Percentiles rank a stretch among this genome's conserved stretches.
Conservation (phyloP, 2,888 invertebrate species). For the Hedya salicella region DNA sequence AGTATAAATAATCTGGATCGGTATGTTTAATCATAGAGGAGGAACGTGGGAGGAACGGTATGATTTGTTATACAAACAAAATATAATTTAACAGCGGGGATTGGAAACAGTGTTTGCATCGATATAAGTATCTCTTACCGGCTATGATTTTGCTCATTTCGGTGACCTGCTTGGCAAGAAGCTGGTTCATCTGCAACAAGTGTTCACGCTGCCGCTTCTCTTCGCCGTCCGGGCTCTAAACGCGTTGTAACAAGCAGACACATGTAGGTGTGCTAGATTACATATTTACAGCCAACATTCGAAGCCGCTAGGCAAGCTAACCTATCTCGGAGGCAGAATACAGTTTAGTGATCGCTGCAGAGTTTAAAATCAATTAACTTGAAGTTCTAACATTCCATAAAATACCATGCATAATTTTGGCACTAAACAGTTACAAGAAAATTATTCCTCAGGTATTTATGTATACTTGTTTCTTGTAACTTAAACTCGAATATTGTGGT, state of each 20-base stretch:
- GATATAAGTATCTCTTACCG: slow-evolving; percentile 87
- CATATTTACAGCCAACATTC: slow-evolving; percentile 81
- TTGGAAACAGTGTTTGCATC: slow-evolving; percentile 36
- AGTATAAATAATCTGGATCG: neutral
- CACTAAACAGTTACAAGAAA: too few species aligned
- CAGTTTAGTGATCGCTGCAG: neutral
- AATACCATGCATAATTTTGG: too few species aligned
- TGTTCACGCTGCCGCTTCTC: slow-evolving; percentile 96
- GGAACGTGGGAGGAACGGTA: neutral
- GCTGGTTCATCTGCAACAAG: slow-evolving; percentile 95
- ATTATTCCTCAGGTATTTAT: too few species aligned
- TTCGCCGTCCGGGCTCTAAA: slow-evolving; percentile 90
- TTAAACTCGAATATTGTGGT: too few species aligned
- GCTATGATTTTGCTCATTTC: slow-evolving; percentile 98
- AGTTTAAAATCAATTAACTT: too few species aligned
- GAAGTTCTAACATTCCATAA: too few species aligned
- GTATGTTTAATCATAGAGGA: too few species aligned
- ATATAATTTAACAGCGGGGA: neutral
- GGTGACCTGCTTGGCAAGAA: slow-evolving; percentile 96
- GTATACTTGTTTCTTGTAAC: too few species aligned
- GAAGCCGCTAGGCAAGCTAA: slow-evolving; percentile 70
- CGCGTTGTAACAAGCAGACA: slow-evolving; percentile 65
- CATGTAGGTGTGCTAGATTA: slow-evolving; percentile 65
- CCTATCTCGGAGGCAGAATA: slow-evolving; percentile 36
- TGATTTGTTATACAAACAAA: slow-evolving; percentile 33